These are phyloP conservation scores for Proteles cristata DNA, from an alignment of 2,113 vertebrate genomes.

Conservation along the genomic window DNA sequence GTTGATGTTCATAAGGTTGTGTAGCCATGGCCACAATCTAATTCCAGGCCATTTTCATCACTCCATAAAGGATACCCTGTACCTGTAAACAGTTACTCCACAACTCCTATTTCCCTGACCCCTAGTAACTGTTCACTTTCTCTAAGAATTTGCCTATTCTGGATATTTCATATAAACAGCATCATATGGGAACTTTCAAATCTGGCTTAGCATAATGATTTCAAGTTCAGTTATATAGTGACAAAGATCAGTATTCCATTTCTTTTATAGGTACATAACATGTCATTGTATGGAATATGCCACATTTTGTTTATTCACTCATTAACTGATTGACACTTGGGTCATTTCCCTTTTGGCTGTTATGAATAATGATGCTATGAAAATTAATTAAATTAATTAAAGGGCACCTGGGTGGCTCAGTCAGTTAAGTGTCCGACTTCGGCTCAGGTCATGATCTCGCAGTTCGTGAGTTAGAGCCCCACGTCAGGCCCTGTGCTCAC, in stretches of 20 bases:
- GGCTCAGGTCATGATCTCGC: too few species aligned
- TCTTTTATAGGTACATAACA: background rate
- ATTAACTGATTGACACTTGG: background rate
- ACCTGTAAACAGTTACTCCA: background rate
- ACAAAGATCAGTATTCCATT: background rate
- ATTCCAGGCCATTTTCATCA: background rate
- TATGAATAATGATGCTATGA: background rate
- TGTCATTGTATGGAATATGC: background rate
- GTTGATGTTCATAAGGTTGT: background rate
- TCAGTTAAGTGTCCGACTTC: too few species aligned
- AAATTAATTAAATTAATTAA: background rate
- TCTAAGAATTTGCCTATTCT: background rate
- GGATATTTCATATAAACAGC: background rate
- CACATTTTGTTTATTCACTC: background rate
- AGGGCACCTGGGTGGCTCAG: too few species aligned
- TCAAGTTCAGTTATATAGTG: background rate
- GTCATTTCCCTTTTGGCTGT: background rate
- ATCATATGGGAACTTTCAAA: background rate
- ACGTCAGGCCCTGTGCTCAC: too few species aligned
- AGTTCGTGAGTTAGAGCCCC: too few species aligned
- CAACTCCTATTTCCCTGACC: background rate
- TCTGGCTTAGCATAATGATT: background rate
- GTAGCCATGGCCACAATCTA: background rate
- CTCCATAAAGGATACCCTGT: background rate
- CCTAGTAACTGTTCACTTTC: background rate